Base-by-base conservation (phyloP, 1,140 invertebrate species). In the Lordiphosa collinella region DNA sequence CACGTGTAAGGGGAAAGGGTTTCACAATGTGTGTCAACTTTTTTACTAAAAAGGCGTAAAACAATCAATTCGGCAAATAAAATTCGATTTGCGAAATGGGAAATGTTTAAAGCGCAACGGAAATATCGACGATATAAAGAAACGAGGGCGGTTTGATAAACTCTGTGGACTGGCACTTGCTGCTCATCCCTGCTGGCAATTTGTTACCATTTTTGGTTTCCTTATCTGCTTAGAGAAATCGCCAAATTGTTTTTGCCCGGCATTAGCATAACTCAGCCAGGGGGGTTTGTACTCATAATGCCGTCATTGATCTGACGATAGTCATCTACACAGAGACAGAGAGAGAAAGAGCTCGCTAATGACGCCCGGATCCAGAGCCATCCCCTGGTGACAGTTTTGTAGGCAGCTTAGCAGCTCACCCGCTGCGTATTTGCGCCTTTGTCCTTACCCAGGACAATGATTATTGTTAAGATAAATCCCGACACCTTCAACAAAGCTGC, bases 401-500 rank as follows among this genome's bases (percentile, higher is more conserved):
- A 85, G 84, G 73, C 78, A 79, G 78, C 78, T 84, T 84, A 84
- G 63, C 60, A 40, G 79, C 67, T 56, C 78, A 40, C 78, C 78
- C 78, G 78, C 78, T 84, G 78, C 79, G 78, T 78, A 84, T 85
- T 84, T 84, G 72, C 78, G 73, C 79, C 76, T 71, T 75, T 80
- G 75, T 78, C 52, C 34, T 48, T 35, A 67, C 55, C 60, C 25
- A 13, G 65, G 43, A 70, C 49, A 58, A 82, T 82, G 73, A 85
- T 84, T 85, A 84, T 84, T 84, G 68, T 73, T 51, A 84, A 85
- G 78, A 84, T 84, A 84, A 84, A 84, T 85, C 78, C 78, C 68
- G 44, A 84, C 78, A 84, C 78, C 78, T 84, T 48, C 68, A 78
- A 84, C 78, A 84, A 84, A 70, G 78, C 73, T 85, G 68, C 67